Base-by-base conservation (phyloP, 2,888 invertebrate species). In the Mylabris sibirica region DNA sequence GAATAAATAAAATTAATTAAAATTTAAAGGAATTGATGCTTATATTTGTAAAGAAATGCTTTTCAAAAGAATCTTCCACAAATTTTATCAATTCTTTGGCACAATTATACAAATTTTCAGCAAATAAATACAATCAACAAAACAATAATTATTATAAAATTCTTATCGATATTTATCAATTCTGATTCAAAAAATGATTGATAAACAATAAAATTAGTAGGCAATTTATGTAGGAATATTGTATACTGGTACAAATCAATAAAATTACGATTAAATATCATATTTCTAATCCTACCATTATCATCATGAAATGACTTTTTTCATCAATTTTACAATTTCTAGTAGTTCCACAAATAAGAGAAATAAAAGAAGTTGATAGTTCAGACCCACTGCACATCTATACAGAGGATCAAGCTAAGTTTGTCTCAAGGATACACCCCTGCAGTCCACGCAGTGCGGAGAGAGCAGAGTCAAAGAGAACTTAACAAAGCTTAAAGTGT, bases 21-120 rank as follows among this genome's bases (percentile, higher is more conserved):
- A n/a, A n/a, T n/a, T n/a, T 30, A 2, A 57, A 57, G 57, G 57
- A 57, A 57, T 57, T 57, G 57, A 57, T 24, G 57, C 57, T 24
- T 26, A 22, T 53, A 53, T n/a, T 17, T 2, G n/a, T 22, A 12
- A 24, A 9, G 20, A 26, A 4, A 57, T 57, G 57, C 26, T 57
- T 57, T 24, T 57, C 30, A 6, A 57, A 57, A 9, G 22, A 57
- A 14, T 57, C 57, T 57, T 57, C 57, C 57, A 57, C 57, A 57
- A 26, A 26, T 57, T 26, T 57, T 26, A 57, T 26, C 57, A 57
- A 0, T n/a, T 57, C 14, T 57, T 12, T 3, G 24, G 57, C 57
- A 57, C 57, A 26, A 26, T 26, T 26, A 3, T 53, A 22, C 6
- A 17, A n/a, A n/a, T n/a, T 20, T 49, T 49, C 17, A 17, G 0